Evolutionary conservation across 2,113 vertebrate genomes (phyloP).

Genomic region (Lonchura striata): DNA sequence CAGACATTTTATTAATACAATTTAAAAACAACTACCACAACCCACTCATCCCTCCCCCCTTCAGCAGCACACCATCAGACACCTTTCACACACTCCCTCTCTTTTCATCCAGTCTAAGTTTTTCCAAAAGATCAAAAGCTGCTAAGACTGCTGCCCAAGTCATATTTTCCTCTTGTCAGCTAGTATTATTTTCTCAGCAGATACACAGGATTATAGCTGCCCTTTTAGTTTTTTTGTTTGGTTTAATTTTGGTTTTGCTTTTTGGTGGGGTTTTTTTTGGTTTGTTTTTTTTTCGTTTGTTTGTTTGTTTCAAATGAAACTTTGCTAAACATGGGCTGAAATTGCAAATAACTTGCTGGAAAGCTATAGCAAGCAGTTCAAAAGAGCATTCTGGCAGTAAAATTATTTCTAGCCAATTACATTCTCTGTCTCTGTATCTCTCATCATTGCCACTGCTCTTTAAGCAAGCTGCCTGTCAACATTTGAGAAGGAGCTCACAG

Average conservation of each 20-base stretch:
- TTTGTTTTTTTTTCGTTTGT: not conserved
- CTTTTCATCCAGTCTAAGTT: not conserved
- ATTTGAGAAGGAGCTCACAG: not conserved
- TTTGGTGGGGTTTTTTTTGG: not conserved
- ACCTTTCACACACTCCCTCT: not conserved
- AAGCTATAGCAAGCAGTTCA: not conserved
- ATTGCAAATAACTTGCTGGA: not conserved
- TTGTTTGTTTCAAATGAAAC: not conserved
- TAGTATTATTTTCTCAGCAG: not conserved
- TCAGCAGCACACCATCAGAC: not conserved
- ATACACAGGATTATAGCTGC: not conserved
- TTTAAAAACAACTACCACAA: not conserved
- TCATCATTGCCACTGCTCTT: not conserved
- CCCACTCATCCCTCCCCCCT: not conserved
- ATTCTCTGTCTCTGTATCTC: not conserved
- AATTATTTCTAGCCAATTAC: conserved; percentile 18
- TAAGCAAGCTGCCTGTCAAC: not conserved
- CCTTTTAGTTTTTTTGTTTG: not conserved
- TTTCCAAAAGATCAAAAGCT: conserved; percentile 13
- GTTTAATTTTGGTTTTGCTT: not conserved
- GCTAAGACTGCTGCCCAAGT: not conserved
- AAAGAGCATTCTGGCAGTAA: not conserved
- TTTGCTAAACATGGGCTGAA: not conserved
- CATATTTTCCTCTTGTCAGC: conserved; percentile 13
- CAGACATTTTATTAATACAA: not conserved